A percentile compares a stretch with the other conserved stretches of the same genome.
Evolutionary conservation across 2,797 vertebrate species (phyloP).

Genomic region (Chelon labrosus): DNA sequence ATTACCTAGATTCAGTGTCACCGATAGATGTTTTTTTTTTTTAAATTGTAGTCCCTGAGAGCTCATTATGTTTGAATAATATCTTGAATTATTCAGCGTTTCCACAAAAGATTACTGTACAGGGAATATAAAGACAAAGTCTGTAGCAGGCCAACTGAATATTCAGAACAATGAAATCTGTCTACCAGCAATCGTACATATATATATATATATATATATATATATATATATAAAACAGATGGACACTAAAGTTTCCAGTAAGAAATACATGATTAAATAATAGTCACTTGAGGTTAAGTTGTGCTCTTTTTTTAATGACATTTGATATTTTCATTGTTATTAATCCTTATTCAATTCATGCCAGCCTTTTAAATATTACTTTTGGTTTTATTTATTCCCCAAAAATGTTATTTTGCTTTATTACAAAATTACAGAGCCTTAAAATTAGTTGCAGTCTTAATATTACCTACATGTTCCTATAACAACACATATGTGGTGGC

Average conservation of each 20-base stretch:
- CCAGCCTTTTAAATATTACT: not conserved
- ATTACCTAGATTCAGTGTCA: not conserved
- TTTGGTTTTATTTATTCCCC: not conserved
- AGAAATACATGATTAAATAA: not conserved
- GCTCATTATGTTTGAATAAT: not conserved
- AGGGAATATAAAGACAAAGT: not conserved
- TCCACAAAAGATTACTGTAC: not conserved
- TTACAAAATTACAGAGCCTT: not conserved
- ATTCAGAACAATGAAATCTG: not conserved
- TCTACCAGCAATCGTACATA: no score
- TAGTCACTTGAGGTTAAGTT: not conserved
- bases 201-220: not conserved
- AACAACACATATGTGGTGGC: no score
- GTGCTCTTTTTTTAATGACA: not conserved
- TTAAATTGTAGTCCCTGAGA: no score
- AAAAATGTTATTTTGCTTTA: not conserved
- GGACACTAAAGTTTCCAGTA: slow-evolving; percentile 3
- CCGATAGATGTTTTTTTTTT: not conserved
- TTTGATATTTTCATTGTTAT: not conserved
- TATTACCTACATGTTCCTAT: no score
- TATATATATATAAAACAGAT: not conserved
- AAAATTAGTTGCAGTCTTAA: not conserved
- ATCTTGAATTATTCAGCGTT: not conserved
- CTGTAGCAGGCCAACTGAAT: not conserved
- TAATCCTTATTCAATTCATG: no score